Percentiles rank a stretch among this genome's conserved stretches.
Conservation (phyloP, 2,113 vertebrate genomes). For the Callaeas wilsoni region DNA sequence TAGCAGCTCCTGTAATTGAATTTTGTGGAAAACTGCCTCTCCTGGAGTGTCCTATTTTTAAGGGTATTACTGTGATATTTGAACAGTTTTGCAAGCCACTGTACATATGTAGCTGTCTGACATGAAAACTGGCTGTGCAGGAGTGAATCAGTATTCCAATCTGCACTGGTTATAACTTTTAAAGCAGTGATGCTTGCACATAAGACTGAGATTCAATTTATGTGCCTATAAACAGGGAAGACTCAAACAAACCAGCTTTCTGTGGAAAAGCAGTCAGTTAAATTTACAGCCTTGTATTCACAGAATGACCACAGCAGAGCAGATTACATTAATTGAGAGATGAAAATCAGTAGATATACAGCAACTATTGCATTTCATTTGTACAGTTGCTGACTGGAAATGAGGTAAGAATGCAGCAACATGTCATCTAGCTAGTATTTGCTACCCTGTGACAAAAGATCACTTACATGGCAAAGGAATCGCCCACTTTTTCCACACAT, state of each 20-base stretch:
- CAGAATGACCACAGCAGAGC: background rate
- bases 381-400: background rate
- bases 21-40: background rate
- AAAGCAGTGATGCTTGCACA: background rate
- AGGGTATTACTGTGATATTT: background rate
- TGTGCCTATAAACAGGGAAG: background rate
- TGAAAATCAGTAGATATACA: background rate
- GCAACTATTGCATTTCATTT: background rate
- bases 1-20: background rate
- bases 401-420: background rate
- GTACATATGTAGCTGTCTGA: background rate
- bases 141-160: background rate
- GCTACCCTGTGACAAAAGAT: background rate
- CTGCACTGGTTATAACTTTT: background rate
- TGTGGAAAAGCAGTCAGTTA: background rate
- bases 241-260: background rate
- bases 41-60: background rate
- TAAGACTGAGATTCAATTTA: constrained; percentile 8
- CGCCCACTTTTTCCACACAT: background rate
- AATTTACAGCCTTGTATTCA: background rate
- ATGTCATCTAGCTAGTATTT: background rate
- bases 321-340: constrained; percentile 23
- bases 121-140: background rate
- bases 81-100: background rate
- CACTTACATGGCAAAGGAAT: background rate